Evolutionary conservation across 2,888 invertebrate genomes (phyloP).

Genomic region (Ectemnius continuus): DNA sequence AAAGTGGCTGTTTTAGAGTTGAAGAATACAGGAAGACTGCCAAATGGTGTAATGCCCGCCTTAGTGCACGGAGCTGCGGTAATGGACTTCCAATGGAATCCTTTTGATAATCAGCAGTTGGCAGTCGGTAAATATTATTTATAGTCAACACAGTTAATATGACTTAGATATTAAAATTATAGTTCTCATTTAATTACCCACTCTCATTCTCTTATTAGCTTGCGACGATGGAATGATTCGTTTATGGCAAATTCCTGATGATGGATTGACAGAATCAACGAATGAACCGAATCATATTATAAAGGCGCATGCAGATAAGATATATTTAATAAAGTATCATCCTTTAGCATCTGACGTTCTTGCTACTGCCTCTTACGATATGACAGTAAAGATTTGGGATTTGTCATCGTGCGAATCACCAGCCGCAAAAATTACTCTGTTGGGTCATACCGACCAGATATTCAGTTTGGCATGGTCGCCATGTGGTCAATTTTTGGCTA

Average conservation of each 20-base stretch:
- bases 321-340: conserved; percentile 94
- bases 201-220: conserved; percentile 77
- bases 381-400: conserved; percentile 94
- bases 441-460: conserved; percentile 92
- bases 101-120: conserved; percentile 88
- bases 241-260: conserved; percentile 88
- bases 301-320: conserved; percentile 93
- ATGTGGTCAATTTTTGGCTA: conserved; percentile 91
- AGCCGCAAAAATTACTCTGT: conserved; percentile 83
- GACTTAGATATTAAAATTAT: conserved; percentile 6
- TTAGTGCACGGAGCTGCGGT: conserved; percentile 93
- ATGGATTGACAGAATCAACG: conserved; percentile 86
- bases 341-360: conserved; percentile 92
- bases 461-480: conserved; percentile 96
- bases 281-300: conserved; percentile 85
- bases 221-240: conserved; percentile 93
- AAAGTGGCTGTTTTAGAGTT: conserved; percentile 92
- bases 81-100: conserved; percentile 97
- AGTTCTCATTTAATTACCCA: neutral
- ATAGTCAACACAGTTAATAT: neutral
- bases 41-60: conserved; percentile 91
- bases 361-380: conserved; percentile 93
- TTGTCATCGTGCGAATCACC: conserved; percentile 78
- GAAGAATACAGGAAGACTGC: conserved; percentile 86
- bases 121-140: conserved; percentile 82